Base-by-base conservation (phyloP, 2,888 invertebrate species). In the Pycnomerus fuliginosus region DNA sequence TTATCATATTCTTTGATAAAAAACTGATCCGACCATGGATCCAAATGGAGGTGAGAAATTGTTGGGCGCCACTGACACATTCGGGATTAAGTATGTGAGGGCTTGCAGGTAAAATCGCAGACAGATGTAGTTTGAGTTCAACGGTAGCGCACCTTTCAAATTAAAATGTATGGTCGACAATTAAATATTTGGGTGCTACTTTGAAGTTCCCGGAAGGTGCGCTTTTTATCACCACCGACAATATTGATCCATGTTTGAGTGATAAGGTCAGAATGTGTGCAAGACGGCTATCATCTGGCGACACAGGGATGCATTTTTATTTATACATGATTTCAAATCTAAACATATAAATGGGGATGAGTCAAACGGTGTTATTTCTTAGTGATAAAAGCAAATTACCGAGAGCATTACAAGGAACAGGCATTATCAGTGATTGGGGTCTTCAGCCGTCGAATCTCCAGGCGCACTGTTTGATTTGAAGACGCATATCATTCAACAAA, bases 121-220 rank as follows among this genome's bases (percentile, higher is more conserved):
- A 54, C 56, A 56, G 53, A 54, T 56, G 56, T 41, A 44, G 31
- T 36, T 44, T 37, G n/a, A n/a, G n/a, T n/a, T n/a, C n/a, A n/a
- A 48, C 56, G 50, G 56, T 55, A 56, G 54, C 56, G 50, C 54
- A 59, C 55, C 53, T 56, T 56, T 57, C 50, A 48, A 52, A 53
- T 57, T 53, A 56, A 56, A 55, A 48, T 17, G 12, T 37, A 27
- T 41, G 28, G 35, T 5, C 25, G 5, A 16, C 25, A 34, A 35
- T 23, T 25, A 35, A 31, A 31, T 16, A 20, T 20, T 8, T 4
- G 8, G 20, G 20, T 20, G 20, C 20, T 20, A 20, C 20, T 20
- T 28, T 7, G 12, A 25, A 3, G 8, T 11, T 23, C 23, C 23
- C 23, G n/a, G 4, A 3, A 8, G 11, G 12, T 13, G n/a, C 13